phyloP scores from a whole-genome alignment of 2,888 invertebrate species.

The Glyphotaelius pellucidus region DNA sequence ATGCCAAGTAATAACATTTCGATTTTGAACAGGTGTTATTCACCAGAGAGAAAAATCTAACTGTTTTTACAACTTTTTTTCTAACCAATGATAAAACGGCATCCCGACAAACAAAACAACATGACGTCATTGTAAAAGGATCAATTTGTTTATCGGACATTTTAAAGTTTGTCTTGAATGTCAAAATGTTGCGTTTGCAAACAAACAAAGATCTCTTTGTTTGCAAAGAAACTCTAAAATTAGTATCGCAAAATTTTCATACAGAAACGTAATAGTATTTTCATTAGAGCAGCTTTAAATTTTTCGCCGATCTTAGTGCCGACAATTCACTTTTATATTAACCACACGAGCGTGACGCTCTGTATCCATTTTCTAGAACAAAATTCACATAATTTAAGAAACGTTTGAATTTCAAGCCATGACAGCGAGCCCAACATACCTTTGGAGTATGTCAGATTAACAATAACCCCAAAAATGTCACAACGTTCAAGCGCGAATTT shows the following conservation, averaged over 20 bases:
- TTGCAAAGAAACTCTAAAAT: conserved; percentile 28
- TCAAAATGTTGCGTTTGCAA: background rate
- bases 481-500: background rate
- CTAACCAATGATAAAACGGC: background rate
- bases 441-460: background rate
- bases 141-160: background rate
- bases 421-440: background rate
- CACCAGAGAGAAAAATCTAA: no score
- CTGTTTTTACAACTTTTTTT: no score
- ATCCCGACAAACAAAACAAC: background rate
- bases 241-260: conserved; percentile 3
- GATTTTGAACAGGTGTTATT: no score
- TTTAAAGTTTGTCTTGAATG: background rate
- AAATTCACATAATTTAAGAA: background rate
- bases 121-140: background rate
- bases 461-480: conserved; percentile 37
- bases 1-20: no score
- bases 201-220: conserved; percentile 46
- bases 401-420: background rate
- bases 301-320: background rate
- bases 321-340: background rate
- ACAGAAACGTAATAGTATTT: conserved; percentile 10
- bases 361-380: background rate
- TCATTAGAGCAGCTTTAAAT: background rate
- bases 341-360: conserved; percentile 33